A percentile compares a stretch with the other conserved stretches of the same genome.
Evolutionary conservation across 2,888 invertebrate species (phyloP).

Genomic region (Chloroclystis v-ata): DNA sequence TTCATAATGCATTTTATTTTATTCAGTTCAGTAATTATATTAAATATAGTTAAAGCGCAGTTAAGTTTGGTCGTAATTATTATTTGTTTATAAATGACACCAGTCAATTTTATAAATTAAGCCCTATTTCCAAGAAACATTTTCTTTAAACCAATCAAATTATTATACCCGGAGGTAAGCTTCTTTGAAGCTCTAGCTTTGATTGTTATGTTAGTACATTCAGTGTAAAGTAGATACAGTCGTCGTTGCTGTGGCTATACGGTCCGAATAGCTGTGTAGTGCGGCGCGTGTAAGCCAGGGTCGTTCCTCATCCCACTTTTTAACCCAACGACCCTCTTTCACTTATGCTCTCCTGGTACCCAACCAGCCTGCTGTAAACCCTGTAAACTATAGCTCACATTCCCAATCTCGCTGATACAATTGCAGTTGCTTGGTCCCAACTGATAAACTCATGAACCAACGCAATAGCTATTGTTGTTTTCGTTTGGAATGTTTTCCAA

Average conservation of each 20-base stretch:
- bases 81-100: no score
- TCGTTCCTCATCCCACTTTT: constrained; percentile 31
- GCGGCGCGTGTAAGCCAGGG: constrained; percentile 62
- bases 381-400: constrained; percentile 31
- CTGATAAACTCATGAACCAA: no score
- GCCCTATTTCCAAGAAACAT: neutral
- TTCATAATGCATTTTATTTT: no score
- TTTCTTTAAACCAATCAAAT: neutral
- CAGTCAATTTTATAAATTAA: no score
- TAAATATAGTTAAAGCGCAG: no score
- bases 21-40: no score
- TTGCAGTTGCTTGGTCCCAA: no score
- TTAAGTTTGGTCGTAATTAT: no score
- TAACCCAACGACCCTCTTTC: constrained; percentile 29
- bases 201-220: constrained; percentile 33
- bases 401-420: no score
- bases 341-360: constrained; percentile 57
- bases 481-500: no score
- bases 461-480: no score
- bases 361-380: constrained; percentile 41
- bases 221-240: constrained; percentile 57
- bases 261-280: constrained; percentile 35
- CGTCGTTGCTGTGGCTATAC: constrained; percentile 63
- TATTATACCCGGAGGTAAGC: neutral
- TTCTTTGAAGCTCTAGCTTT: constrained; percentile 43